phyloP scores from a whole-genome alignment of 2,113 vertebrate species.

The Notechis scutatus region DNA sequence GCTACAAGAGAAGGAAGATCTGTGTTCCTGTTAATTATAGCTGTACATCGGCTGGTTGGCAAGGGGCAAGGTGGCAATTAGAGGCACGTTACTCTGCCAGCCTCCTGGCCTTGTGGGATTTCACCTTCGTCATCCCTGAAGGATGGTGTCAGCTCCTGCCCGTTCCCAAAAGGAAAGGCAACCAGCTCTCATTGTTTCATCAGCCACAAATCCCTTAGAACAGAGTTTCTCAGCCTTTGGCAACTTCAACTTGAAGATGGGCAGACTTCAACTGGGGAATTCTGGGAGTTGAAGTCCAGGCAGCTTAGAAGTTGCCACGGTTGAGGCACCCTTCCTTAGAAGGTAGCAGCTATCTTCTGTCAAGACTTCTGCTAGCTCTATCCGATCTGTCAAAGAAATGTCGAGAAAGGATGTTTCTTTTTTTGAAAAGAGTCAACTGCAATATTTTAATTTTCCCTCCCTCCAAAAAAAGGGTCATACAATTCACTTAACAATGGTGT shows the following conservation, averaged over 20 bases:
- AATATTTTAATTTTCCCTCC: too few species aligned
- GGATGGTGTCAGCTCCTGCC: background rate
- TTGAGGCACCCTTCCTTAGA: too few species aligned
- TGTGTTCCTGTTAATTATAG: slow-evolving; percentile 1
- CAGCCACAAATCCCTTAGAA: background rate
- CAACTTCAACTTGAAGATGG: background rate
- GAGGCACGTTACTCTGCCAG: background rate
- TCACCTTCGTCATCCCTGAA: background rate
- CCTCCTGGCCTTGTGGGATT: background rate
- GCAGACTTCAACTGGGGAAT: background rate
- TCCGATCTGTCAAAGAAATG: background rate
- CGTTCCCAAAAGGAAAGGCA: background rate
- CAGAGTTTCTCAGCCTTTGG: background rate
- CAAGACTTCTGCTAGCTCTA: too few species aligned
- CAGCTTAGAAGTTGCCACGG: too few species aligned
- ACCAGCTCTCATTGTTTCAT: slow-evolving; percentile 1
- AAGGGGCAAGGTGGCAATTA: background rate
- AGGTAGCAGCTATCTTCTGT: background rate
- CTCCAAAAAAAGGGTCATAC: background rate
- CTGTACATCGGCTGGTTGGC: background rate
- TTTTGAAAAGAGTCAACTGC: background rate
- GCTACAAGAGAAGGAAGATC: background rate
- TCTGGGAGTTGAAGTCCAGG: too few species aligned
- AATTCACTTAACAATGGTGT: background rate
- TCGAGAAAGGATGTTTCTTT: background rate